phyloP scores from a whole-genome alignment of 2,113 vertebrate genomes.

The Verasper variegatus region DNA sequence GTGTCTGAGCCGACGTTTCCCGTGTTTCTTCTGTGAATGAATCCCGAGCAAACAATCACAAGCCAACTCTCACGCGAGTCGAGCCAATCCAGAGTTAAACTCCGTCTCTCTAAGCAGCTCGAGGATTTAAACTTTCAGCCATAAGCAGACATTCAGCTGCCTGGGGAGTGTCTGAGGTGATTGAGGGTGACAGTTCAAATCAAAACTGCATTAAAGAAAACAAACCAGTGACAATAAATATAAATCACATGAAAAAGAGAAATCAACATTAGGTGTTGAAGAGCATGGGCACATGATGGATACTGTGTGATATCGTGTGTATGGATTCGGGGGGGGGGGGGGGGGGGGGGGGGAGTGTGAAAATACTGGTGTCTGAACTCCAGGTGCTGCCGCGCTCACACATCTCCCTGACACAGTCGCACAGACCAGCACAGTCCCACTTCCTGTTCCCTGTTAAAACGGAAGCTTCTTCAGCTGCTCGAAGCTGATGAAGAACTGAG shows the following conservation, averaged over 20 bases:
- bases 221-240: conserved; percentile 27
- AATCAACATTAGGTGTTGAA: conserved; percentile 8
- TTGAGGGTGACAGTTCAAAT: conserved; percentile 16
- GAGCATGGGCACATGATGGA: conserved; percentile 16
- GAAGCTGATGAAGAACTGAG: conserved; percentile 97
- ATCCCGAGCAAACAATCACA: too few relatives aligned
- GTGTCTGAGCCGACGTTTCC: too few relatives aligned
- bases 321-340: conserved; percentile 2
- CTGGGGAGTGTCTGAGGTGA: conserved; percentile 12
- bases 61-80: too few relatives aligned
- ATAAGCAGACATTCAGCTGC: conserved; percentile 55
- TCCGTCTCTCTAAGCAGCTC: not conserved
- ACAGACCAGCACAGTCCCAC: conserved; percentile 19
- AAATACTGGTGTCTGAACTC: conserved; percentile 44
- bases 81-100: not conserved
- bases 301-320: conserved; percentile 6
- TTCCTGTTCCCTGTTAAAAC: conserved; percentile 78
- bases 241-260: not conserved
- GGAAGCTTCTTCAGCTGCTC: conserved; percentile 96
- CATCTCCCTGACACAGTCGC: conserved; percentile 26
- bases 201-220: conserved; percentile 1
- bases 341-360: conserved; percentile 29
- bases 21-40: not conserved
- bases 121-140: not conserved
- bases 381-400: conserved; percentile 40